Conservation (phyloP, 2,797 vertebrate species). For the Alca torda region DNA sequence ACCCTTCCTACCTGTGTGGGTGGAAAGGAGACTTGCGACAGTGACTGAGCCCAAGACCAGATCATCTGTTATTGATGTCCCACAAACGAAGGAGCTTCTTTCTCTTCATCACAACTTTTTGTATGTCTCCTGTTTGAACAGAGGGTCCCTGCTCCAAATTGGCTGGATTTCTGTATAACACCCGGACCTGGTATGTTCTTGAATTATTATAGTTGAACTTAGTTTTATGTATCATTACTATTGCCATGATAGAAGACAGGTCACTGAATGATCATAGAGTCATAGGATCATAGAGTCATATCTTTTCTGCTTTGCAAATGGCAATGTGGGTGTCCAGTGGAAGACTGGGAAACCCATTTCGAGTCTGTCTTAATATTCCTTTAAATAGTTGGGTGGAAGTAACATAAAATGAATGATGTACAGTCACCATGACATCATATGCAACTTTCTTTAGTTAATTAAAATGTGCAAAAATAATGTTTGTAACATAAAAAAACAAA, state of each 20-base stretch:
- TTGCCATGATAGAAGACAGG: neutral
- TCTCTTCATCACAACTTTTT: neutral
- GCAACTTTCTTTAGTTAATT: neutral
- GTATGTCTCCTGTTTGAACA: neutral
- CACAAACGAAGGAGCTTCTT: neutral
- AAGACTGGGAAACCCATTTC: neutral
- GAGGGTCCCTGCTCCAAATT: neutral
- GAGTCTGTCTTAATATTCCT: neutral
- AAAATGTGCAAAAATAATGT: neutral
- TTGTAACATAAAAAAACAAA: neutral
- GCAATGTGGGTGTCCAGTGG: neutral
- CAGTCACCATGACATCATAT: neutral
- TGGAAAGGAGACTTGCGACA: neutral
- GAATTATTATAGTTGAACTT: neutral
- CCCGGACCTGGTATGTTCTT: conserved; percentile 52
- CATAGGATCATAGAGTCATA: neutral
- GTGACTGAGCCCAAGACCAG: neutral
- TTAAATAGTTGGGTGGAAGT: neutral
- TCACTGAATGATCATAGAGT: neutral
- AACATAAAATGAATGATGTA: neutral
- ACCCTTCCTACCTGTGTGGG: neutral
- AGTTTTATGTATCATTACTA: neutral
- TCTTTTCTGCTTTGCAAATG: neutral
- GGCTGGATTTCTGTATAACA: conserved; percentile 12
- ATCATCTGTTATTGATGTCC: neutral